Evolutionary conservation across 2,797 vertebrate genomes (phyloP), one percentile per base, ranked within the genome.

Genomic region (Bovichtus variegatus): DNA sequence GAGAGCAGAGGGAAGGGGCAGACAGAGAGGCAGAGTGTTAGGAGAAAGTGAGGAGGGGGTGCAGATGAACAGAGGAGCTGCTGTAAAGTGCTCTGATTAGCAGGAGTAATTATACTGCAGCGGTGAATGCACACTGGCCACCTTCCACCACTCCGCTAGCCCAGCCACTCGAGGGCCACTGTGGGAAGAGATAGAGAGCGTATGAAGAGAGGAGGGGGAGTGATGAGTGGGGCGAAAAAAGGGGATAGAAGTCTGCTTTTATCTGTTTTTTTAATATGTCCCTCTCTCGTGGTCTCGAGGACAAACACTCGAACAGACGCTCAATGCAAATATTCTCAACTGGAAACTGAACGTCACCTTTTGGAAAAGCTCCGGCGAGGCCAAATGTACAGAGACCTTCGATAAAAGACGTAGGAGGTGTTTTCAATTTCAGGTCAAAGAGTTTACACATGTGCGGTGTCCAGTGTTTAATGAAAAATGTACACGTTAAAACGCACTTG

Each of bases 11-110:
- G 80, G 83, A 78, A 69, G 63, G n/a, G 78, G 70, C 46, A 83
- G 90, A 93, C 91, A 91, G 90, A 91, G 91, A 87, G 81, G 79
- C 76, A 80, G 87, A 90, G 89, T 92, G 90, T 91, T 85, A 78
- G 87, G 61, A 80, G 68, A 67, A 83, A 71, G 82, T 25, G 71
- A 61, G 78, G 78, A 71, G 82, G 85, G 88, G 85, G 85, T 71
- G 87, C 78, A 83, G 86, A 91, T 88, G 93, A 94, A 95, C 94
- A 95, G 95, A 95, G 91, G 84, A 84, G 84, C 91, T 91, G 91
- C 94, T 94, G 92, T 94, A 93, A 94, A 95, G 92, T 93, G 92
- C 86, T 93, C 93, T 95, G 93, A 95, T 96, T 95, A 95, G 93
- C 84, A 69, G 88, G 89, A 94, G 94, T 94, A 94, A 95, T 94